Evolutionary conservation across 2,113 vertebrate genomes (phyloP).

Genomic region (Coryphaenoides rupestris): DNA sequence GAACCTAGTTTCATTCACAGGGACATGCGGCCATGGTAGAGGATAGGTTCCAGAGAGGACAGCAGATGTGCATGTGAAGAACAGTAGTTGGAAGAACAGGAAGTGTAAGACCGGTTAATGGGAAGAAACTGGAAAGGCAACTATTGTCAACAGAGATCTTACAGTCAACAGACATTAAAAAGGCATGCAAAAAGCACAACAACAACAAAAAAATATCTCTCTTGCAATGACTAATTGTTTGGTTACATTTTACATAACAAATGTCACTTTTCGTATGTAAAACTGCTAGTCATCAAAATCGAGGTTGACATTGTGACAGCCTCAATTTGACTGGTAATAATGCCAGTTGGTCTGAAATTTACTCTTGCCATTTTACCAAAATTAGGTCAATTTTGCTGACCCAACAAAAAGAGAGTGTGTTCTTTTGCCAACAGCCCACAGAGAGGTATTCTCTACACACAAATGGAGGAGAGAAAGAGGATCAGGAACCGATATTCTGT

Average conservation of each 20-base stretch:
- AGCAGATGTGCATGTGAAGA: slow-evolving; percentile 3
- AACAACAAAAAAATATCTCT: slow-evolving; percentile 54
- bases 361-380: no score
- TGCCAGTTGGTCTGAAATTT: no score
- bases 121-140: not conserved
- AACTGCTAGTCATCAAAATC: no score
- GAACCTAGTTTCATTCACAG: not conserved
- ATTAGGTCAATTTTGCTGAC: no score
- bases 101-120: slow-evolving; percentile 15
- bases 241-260: not conserved
- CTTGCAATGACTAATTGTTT: not conserved
- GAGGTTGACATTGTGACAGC: no score
- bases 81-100: not conserved
- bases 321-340: no score
- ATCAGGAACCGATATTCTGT: slow-evolving; percentile 26
- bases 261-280: no score
- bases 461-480: slow-evolving; percentile 36
- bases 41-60: slow-evolving; percentile 4
- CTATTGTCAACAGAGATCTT: not conserved
- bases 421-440: slow-evolving; percentile 62
- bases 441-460: slow-evolving; percentile 57
- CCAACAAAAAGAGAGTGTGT: slow-evolving; percentile 44
- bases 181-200: slow-evolving; percentile 16
- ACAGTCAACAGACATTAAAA: slow-evolving; percentile 3
- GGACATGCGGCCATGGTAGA: slow-evolving; percentile 21